These are phyloP conservation scores for Manduca sexta DNA, from an alignment of 1,140 invertebrate species.

Conservation along the genomic window DNA sequence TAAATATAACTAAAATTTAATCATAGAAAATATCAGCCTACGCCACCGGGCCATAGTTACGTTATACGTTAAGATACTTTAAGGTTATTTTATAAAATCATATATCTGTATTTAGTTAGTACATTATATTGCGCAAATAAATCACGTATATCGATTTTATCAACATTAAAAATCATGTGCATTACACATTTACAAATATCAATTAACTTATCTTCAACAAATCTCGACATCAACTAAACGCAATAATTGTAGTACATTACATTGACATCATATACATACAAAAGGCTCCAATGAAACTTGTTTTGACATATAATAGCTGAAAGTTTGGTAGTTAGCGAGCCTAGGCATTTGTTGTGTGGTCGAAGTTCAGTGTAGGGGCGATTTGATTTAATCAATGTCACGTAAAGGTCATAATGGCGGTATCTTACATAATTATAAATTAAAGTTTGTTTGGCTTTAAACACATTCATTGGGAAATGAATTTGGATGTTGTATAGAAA, in stretches of 20 bases:
- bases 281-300: conserved; percentile 49
- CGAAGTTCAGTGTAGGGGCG: conserved; percentile 8
- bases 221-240: too few species aligned
- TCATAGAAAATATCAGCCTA: too few species aligned
- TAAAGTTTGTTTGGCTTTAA: too few species aligned
- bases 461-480: too few species aligned
- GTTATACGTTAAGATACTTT: too few species aligned
- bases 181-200: neutral
- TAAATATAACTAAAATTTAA: too few species aligned
- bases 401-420: too few species aligned
- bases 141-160: neutral
- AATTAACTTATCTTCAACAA: neutral
- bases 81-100: too few species aligned
- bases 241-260: conserved; percentile 4
- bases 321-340: conserved; percentile 53
- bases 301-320: conserved; percentile 57
- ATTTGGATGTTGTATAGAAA: too few species aligned
- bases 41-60: too few species aligned
- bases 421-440: too few species aligned
- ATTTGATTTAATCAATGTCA: neutral
- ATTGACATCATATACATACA: conserved; percentile 26
- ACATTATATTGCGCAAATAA: neutral
- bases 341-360: conserved; percentile 28
- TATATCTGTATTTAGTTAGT: neutral
- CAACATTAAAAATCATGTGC: neutral